A percentile compares a stretch with the other conserved stretches of the same genome.
Evolutionary conservation across 2,888 invertebrate genomes (phyloP).

Genomic region (Thereva nobilitata): DNA sequence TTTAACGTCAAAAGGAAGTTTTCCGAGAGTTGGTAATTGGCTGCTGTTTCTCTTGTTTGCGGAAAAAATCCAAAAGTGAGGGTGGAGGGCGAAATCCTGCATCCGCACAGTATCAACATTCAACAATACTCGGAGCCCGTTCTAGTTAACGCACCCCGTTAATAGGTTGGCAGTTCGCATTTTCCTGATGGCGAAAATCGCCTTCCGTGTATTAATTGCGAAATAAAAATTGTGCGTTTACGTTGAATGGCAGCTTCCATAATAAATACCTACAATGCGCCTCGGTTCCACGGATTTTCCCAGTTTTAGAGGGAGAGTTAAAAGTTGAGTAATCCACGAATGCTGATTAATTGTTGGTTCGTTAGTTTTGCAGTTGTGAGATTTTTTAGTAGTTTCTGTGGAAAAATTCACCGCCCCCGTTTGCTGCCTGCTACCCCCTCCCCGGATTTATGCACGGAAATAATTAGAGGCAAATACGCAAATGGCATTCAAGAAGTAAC

Average conservation of each 20-base stretch:
- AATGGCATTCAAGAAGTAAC: too few relatives aligned
- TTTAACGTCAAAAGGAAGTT: slow-evolving; percentile 40
- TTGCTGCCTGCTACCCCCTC: too few relatives aligned
- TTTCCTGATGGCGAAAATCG: slow-evolving; percentile 36
- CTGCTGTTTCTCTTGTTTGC: slow-evolving; percentile 40
- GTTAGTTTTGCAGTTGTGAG: slow-evolving; percentile 29
- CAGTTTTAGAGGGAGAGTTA: slow-evolving; percentile 16
- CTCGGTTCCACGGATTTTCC: slow-evolving; percentile 21
- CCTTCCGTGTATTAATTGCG: slow-evolving; percentile 35
- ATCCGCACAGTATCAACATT: slow-evolving; percentile 22
- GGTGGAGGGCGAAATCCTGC: not conserved
- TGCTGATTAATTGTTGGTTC: slow-evolving; percentile 33
- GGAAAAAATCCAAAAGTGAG: slow-evolving; percentile 31
- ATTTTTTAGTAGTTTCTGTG: not conserved
- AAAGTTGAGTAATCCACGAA: slow-evolving; percentile 24
- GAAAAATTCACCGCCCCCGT: too few relatives aligned
- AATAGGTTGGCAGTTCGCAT: slow-evolving; percentile 29
- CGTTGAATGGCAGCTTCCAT: slow-evolving; percentile 27
- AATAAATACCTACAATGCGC: slow-evolving; percentile 25
- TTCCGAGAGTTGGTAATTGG: slow-evolving; percentile 39
- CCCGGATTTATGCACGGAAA: too few relatives aligned
- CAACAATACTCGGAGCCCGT: slow-evolving; percentile 34
- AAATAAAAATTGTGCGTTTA: slow-evolving; percentile 36
- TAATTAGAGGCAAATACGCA: too few relatives aligned
- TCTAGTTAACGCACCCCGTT: slow-evolving; percentile 40